A percentile compares a stretch with the other conserved stretches of the same genome.
Evolutionary conservation across 2,113 vertebrate species (phyloP).

Genomic region (Thymallus thymallus): DNA sequence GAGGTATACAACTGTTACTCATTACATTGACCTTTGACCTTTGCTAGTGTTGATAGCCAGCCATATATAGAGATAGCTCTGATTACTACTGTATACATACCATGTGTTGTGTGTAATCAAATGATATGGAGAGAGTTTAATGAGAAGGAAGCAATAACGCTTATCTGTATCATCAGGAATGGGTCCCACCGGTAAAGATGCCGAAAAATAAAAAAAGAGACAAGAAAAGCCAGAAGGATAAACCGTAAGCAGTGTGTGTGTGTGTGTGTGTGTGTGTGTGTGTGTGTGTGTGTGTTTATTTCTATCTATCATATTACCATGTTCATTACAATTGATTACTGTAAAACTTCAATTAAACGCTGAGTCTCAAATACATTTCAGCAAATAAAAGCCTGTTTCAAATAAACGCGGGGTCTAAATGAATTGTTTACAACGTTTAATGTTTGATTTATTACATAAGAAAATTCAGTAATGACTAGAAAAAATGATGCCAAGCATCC

Average conservation of each 20-base stretch:
- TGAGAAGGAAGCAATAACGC: background rate
- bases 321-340: too few relatives aligned
- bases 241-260: constrained; percentile 59
- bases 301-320: too few relatives aligned
- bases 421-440: too few relatives aligned
- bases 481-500: too few relatives aligned
- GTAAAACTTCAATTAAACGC: too few relatives aligned
- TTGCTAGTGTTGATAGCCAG: too few relatives aligned
- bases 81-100: background rate
- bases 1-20: constrained; percentile 56
- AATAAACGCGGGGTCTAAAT: too few relatives aligned
- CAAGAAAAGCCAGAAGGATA: constrained; percentile 55
- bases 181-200: constrained; percentile 76
- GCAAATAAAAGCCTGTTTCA: too few relatives aligned
- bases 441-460: too few relatives aligned
- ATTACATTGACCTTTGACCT: background rate
- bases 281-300: background rate
- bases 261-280: background rate
- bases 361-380: too few relatives aligned
- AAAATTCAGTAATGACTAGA: too few relatives aligned
- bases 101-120: background rate
- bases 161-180: constrained; percentile 66
- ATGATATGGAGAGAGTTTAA: background rate
- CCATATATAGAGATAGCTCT: background rate
- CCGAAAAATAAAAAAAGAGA: constrained; percentile 73